Percentiles rank a stretch among this genome's conserved stretches.
Conservation (phyloP, 2,888 invertebrate genomes). For the Apamea monoglypha region DNA sequence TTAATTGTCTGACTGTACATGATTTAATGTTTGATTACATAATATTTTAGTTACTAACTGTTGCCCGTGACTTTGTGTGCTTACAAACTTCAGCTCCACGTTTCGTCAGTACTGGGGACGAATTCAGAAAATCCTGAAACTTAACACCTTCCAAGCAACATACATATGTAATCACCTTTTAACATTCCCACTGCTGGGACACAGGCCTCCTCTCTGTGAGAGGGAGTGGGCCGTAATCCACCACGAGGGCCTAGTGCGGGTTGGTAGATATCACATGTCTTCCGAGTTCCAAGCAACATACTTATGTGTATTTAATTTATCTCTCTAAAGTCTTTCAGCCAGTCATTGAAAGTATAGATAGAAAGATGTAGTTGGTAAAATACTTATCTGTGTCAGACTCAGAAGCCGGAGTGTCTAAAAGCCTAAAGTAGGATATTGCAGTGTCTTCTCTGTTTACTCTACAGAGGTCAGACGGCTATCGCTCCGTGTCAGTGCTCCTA, state of each 20-base stretch:
- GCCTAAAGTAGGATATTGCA: slow-evolving; percentile 34
- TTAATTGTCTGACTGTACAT: slow-evolving; percentile 21
- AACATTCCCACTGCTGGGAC: neutral
- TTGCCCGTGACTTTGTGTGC: neutral
- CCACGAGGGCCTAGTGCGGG: neutral
- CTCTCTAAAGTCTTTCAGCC: neutral
- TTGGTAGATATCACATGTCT: neutral
- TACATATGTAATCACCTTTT: too few species aligned
- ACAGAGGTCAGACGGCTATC: slow-evolving; percentile 13
- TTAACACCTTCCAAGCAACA: too few species aligned
- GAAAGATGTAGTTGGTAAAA: neutral
- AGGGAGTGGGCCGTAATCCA: neutral
- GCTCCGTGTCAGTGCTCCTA: neutral
- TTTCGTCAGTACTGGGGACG: neutral
- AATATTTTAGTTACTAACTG: neutral
- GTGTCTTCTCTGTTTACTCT: slow-evolving; percentile 2
- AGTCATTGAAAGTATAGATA: neutral
- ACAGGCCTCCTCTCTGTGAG: neutral
- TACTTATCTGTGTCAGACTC: neutral
- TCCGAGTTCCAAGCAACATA: neutral
- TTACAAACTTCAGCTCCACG: neutral
- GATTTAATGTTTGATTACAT: neutral
- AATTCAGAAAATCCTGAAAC: neutral
- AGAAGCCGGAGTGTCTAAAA: neutral
- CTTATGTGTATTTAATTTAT: neutral